Base-by-base conservation (phyloP, 2,888 invertebrate genomes). In the Coremacera marginata region DNA sequence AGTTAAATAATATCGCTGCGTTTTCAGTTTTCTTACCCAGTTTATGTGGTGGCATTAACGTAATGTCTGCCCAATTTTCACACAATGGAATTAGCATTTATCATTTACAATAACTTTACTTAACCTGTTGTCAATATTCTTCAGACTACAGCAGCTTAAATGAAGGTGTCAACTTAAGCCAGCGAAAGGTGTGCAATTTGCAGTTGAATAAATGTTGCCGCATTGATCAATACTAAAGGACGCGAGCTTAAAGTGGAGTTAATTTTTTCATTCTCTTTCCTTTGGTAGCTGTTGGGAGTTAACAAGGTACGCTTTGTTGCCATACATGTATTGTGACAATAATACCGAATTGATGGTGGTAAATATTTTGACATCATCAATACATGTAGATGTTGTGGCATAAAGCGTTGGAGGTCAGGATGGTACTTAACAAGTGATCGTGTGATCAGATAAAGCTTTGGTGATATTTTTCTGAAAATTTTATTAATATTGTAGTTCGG, bases 131-230 rank as follows among this genome's bases (percentile, higher is more conserved):
- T 27, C 22, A 11, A 34, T 51, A 51, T 55, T 73, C 9, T 51
- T 73, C 19, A 34, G 27, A 31, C 27, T 62, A 44, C 72, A 27
- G 16, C 14, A 44, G 62, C 49, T 62, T 57, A 78, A 83, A 84
- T 86, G 83, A 84, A 85, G 84, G 85, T 88, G 87, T 86, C 87
- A 86, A 87, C 86, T 88, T 87, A 88, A 84, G 82, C 82, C 83
- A 84, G 84, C 84, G 84, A 85, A 86, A 86, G 85, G 84, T 84
- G 81, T 70, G 55, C 77, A 37, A 74, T 74, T 74, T 67, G 74
- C 65, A 82, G 82, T 81, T 80, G 83, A 85, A 85, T 68, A 72
- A 67, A 77, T 86, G 79, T 78, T 76, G 75, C 27, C n/a, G 37
- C 67, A 77, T 74, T 79, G 68, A 77, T 71, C 77, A 75, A 11